Conservation (phyloP, 1,140 invertebrate species). For the Drosophila pallidifrons region DNA sequence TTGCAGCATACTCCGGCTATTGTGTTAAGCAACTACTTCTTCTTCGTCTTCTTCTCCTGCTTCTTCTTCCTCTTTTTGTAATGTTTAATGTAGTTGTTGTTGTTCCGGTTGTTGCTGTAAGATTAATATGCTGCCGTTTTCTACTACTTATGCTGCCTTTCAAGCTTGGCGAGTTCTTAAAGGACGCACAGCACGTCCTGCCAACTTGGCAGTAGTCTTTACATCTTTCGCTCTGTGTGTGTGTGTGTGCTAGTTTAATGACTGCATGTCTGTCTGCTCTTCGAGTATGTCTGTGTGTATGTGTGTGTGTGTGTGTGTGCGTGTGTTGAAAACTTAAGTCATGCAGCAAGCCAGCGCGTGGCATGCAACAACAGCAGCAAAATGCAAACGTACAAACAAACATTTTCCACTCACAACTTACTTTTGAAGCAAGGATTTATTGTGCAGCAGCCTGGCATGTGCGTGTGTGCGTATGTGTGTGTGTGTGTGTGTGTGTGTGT, state of each 20-base stretch:
- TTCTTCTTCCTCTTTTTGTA: not conserved
- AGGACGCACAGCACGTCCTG: constrained; percentile 56
- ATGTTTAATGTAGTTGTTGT: constrained; percentile 46
- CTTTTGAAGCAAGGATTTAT: constrained; percentile 74
- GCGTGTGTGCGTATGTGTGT: constrained; percentile 1
- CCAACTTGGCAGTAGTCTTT: constrained; percentile 21
- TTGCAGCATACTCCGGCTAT: constrained; percentile 42
- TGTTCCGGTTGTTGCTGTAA: constrained; percentile 63
- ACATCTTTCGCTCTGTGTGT: not conserved
- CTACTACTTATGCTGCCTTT: constrained; percentile 80
- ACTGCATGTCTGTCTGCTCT: constrained; percentile 39
- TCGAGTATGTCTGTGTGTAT: constrained; percentile 22
- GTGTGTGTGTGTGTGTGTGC: constrained; percentile 26
- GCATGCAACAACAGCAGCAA: constrained; percentile 55
- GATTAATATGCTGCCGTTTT: constrained; percentile 81
- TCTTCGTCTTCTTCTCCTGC: not conserved
- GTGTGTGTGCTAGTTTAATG: constrained; percentile 55
- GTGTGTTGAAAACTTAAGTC: constrained; percentile 77
- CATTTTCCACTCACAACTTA: constrained; percentile 49
- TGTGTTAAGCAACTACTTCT: constrained; percentile 35
- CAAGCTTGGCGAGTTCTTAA: constrained; percentile 54
- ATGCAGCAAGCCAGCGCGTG: constrained; percentile 44
- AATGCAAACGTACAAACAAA: constrained; percentile 64
- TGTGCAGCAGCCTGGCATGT: constrained; percentile 48
- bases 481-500: not conserved